Conservation (phyloP, 2,797 vertebrate species). For the Trematomus bernacchii region DNA sequence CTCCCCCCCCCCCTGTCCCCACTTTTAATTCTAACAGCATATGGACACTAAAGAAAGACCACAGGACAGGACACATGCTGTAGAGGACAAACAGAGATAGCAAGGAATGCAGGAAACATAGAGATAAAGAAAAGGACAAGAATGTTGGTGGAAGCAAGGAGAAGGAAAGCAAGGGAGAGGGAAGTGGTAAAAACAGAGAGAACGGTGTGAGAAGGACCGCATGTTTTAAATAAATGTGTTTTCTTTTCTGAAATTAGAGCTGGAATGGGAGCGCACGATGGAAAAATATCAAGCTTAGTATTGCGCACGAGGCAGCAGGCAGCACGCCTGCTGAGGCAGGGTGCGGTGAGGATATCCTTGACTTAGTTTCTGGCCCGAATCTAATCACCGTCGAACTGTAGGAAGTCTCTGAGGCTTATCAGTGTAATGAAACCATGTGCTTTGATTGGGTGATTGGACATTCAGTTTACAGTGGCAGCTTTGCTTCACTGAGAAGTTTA, state of each 20-base stretch:
- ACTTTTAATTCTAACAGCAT: slow-evolving; percentile 76
- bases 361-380: slow-evolving; percentile 65
- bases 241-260: slow-evolving; percentile 55
- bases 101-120: slow-evolving; percentile 7
- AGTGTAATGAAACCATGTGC: slow-evolving; percentile 48
- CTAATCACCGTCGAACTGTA: slow-evolving; percentile 55
- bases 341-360: slow-evolving; percentile 78
- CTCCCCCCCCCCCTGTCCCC: slow-evolving; percentile 56
- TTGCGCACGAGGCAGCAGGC: slow-evolving; percentile 63
- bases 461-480: slow-evolving; percentile 8
- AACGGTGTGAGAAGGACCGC: slow-evolving; percentile 39
- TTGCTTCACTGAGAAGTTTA: slow-evolving; percentile 3
- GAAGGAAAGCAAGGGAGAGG: slow-evolving; percentile 12
- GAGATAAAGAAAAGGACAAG: slow-evolving; percentile 15
- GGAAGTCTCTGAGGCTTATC: slow-evolving; percentile 47
- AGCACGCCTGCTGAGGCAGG: slow-evolving; percentile 67
- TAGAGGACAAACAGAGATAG: slow-evolving; percentile 59
- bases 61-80: slow-evolving; percentile 67
- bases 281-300: slow-evolving; percentile 68
- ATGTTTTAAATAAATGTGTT: slow-evolving; percentile 58
- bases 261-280: slow-evolving; percentile 57
- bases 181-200: slow-evolving; percentile 18
- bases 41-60: slow-evolving; percentile 78
- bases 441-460: slow-evolving; percentile 33
- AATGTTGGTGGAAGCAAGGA: not conserved